Conservation (phyloP, 2,113 vertebrate genomes). For the Diglossa brunneiventris region DNA sequence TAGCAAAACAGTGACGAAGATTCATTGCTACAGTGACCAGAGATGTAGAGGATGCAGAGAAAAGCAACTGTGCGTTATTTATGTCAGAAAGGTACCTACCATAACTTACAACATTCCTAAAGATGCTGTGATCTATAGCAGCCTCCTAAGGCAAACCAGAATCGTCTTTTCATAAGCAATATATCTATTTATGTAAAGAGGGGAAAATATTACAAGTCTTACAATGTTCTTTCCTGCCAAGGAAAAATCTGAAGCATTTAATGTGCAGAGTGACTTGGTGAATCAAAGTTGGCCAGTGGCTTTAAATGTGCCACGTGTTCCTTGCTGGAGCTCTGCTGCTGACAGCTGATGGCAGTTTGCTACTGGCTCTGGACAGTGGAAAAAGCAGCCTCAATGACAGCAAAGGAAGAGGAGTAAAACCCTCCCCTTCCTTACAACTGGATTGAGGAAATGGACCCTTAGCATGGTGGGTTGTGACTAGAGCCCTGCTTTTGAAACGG, state of each 20-base stretch:
- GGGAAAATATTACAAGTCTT: neutral
- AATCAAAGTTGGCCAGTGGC: neutral
- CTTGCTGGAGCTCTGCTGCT: neutral
- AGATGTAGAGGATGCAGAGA: neutral
- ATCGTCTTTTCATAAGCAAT: neutral
- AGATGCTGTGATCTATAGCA: neutral
- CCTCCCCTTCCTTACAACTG: neutral
- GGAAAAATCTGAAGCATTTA: neutral
- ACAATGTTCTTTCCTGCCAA: neutral
- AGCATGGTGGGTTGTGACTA: neutral
- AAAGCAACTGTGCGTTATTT: accelerated
- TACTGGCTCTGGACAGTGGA: neutral
- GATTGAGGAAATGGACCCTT: neutral
- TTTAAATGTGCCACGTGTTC: neutral
- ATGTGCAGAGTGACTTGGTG: neutral
- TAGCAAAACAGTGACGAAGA: neutral
- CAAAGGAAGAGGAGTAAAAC: neutral
- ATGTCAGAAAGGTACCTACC: neutral
- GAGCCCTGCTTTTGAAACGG: neutral
- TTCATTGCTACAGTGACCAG: neutral
- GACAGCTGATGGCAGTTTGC: neutral
- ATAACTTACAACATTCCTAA: neutral
- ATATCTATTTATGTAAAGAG: neutral
- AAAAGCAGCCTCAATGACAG: neutral
- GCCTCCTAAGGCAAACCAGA: neutral